Conservation (phyloP, 1,140 invertebrate genomes). For the Periplaneta americana region DNA sequence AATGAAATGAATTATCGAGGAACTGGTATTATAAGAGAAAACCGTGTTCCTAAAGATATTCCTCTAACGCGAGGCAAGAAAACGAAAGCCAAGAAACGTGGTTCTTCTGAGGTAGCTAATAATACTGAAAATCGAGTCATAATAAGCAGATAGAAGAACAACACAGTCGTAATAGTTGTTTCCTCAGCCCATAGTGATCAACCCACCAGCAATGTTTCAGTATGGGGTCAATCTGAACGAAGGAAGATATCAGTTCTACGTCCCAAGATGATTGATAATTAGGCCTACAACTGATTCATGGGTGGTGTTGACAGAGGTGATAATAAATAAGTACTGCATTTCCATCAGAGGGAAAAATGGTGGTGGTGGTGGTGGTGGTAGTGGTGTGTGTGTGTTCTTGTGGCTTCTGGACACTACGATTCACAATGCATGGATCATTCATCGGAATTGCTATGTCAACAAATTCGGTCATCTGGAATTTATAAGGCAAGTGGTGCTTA, state of each 20-base stretch:
- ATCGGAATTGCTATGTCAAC: too few species aligned
- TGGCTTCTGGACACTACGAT: background rate
- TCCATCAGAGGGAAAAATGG: constrained; percentile 10
- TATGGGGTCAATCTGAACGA: background rate
- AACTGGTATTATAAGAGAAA: background rate
- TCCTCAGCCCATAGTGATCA: background rate
- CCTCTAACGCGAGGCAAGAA: too few species aligned
- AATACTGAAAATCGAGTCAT: background rate
- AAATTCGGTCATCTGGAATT: too few species aligned
- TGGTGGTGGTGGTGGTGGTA: too few species aligned
- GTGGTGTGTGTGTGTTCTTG: background rate
- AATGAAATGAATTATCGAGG: background rate
- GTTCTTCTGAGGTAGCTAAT: too few species aligned
- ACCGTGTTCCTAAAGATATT: background rate
- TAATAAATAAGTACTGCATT: background rate
- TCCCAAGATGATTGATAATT: background rate
- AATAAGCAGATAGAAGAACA: background rate
- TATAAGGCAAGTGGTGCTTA: too few species aligned
- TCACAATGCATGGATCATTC: constrained; percentile 6
- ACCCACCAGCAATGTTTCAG: background rate
- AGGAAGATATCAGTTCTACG: too few species aligned
- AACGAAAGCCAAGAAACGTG: background rate
- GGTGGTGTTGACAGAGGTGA: background rate
- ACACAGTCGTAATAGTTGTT: background rate
- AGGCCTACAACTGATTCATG: constrained; percentile 5